Evolutionary conservation across 1,140 invertebrate species (phyloP), one percentile per base, ranked within the genome.

Genomic region (Whitmania pigra): DNA sequence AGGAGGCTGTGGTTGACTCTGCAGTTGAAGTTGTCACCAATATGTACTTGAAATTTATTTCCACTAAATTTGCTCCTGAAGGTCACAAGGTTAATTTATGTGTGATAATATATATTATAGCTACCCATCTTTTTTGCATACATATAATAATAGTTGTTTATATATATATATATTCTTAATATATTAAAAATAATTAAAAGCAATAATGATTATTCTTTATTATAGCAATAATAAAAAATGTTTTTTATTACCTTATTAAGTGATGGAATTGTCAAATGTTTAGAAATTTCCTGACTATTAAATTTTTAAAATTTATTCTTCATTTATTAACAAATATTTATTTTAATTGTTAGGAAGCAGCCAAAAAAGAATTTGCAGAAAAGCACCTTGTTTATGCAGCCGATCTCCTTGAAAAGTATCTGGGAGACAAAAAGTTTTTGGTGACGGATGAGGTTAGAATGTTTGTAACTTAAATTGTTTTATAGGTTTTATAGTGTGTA

Each of bases 351-450:
- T 25, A 70, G 53, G 69, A 54, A 53, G 49, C 40, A 31, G 36
- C 22, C 29, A 49, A 25, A 27, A 5, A 36, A 25, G 49, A 70
- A 31, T 70, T 70, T 25, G 25, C 15, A 18, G 69, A 70, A 29
- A 49, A 70, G 49, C 40, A 36, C 53, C 43, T 54, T 7, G 20
- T n/a, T n/a, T 20, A 17, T 22, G 29, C 22, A 5, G 2, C 43
- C 13, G n/a, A 25, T 17, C 31, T 49, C 43, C 29, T 70, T 4
- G 49, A 53, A 25, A 70, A 70, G 53, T 40, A 18, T 53, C 25
- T 70, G n/a, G 43, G 53, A 70, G 69, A 49, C n/a, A 49, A 70
- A 53, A 54, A 53, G 43, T 70, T 49, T 36, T 70, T 70, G n/a
- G 69, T 70, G 20, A 15, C 22, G 2, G 53, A 70, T 49, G 53